phyloP scores from a whole-genome alignment of 2,888 invertebrate species.

The Drosophila incognita region DNA sequence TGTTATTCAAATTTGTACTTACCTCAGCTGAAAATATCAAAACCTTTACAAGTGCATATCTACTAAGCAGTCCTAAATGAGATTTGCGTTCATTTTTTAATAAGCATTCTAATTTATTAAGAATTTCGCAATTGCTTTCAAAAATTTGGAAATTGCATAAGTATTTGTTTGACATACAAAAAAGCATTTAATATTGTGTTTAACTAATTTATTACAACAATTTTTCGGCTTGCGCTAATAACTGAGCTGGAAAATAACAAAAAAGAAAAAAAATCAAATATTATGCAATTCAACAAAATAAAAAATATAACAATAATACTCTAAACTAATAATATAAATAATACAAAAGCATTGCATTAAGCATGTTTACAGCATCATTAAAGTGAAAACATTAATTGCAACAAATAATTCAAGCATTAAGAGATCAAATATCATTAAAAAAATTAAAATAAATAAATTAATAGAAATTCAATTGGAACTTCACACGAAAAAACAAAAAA shows the following conservation, averaged over 20 bases:
- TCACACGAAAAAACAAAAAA: constrained; percentile 43
- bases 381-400: constrained; percentile 62
- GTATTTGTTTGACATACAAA: constrained; percentile 31
- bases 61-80: constrained; percentile 37
- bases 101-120: constrained; percentile 49
- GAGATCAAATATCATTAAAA: constrained; percentile 64
- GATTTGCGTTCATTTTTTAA: constrained; percentile 44
- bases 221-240: constrained; percentile 68
- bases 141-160: constrained; percentile 24
- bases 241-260: constrained; percentile 77
- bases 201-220: constrained; percentile 73
- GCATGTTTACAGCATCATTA: constrained; percentile 67
- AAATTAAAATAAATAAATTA: constrained; percentile 30
- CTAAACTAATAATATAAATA: constrained; percentile 44
- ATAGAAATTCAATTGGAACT: constrained; percentile 57
- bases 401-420: constrained; percentile 67
- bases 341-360: constrained; percentile 59
- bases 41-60: constrained; percentile 11
- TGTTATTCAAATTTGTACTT: constrained; percentile 28
- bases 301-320: constrained; percentile 51
- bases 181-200: constrained; percentile 53
- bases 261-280: constrained; percentile 57
- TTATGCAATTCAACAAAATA: constrained; percentile 57
- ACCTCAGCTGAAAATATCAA: constrained; percentile 41
- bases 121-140: constrained; percentile 1